Conservation (phyloP, 2,888 invertebrate species). For the Vandiemenella viatica region DNA sequence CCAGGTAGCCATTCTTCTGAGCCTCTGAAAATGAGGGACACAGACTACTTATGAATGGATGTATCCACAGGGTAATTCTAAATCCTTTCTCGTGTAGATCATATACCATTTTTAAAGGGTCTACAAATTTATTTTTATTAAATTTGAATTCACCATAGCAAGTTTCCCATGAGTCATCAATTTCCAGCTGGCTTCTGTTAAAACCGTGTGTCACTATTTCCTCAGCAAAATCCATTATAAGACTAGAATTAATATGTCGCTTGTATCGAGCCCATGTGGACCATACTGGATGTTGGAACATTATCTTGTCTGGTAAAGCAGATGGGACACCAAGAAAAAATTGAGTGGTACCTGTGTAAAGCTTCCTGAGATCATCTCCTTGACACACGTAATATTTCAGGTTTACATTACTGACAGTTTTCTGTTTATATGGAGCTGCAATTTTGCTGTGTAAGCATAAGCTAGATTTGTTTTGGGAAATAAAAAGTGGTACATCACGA, state of each 20-base stretch:
- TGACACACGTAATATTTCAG: slow-evolving; percentile 8
- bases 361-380: slow-evolving; percentile 5
- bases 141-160: slow-evolving; percentile 72
- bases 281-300: slow-evolving; percentile 73
- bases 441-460: slow-evolving; percentile 10
- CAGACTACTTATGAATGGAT: slow-evolving; percentile 68
- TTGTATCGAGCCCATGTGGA: slow-evolving; percentile 74
- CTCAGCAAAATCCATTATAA: slow-evolving; percentile 46
- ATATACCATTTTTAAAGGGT: slow-evolving; percentile 43
- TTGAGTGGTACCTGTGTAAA: slow-evolving; percentile 8
- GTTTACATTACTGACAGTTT: slow-evolving; percentile 3
- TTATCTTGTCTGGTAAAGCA: slow-evolving; percentile 45
- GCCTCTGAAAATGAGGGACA: slow-evolving; percentile 48
- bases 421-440: slow-evolving; percentile 5
- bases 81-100: slow-evolving; percentile 39
- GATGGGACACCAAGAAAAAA: slow-evolving; percentile 46
- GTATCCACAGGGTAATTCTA: slow-evolving; percentile 66
- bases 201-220: slow-evolving; percentile 50
- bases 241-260: slow-evolving; percentile 44
- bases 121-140: slow-evolving; percentile 48
- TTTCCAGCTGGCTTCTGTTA: slow-evolving; percentile 61
- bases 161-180: slow-evolving; percentile 78
- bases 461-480: slow-evolving; percentile 9
- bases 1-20: slow-evolving; percentile 38
- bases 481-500: slow-evolving; percentile 8